Evolutionary conservation across 1,140 invertebrate species (phyloP).

Genomic region (Steinernema khuongi): DNA sequence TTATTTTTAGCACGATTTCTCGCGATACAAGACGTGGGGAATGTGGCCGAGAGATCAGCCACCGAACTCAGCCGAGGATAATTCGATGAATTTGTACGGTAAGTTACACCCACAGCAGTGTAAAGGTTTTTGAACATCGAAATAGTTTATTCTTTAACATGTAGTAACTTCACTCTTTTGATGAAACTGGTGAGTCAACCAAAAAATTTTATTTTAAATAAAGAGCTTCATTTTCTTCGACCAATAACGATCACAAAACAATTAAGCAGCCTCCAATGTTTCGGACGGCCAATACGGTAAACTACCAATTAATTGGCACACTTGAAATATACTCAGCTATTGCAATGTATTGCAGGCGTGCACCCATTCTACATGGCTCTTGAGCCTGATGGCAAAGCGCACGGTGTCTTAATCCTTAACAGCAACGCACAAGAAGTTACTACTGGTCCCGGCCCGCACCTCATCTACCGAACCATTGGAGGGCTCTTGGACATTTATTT

Average conservation of each 20-base stretch:
- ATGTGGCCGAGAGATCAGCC: slow-evolving; percentile 62
- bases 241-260: slow-evolving; percentile 21
- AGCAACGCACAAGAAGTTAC: slow-evolving; percentile 62
- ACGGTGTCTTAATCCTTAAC: slow-evolving; percentile 63
- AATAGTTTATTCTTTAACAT: too few relatives aligned
- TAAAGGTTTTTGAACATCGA: too few relatives aligned
- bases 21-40: slow-evolving; percentile 54
- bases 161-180: too few relatives aligned
- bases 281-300: too few relatives aligned
- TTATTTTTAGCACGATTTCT: slow-evolving; percentile 50
- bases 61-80: slow-evolving; percentile 49
- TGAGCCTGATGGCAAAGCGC: slow-evolving; percentile 62
- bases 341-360: slow-evolving; percentile 52
- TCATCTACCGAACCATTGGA: slow-evolving; percentile 55
- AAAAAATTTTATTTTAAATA: too few relatives aligned
- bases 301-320: too few relatives aligned
- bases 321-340: too few relatives aligned
- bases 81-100: slow-evolving; percentile 48
- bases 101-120: neutral
- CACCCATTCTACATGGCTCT: slow-evolving; percentile 65
- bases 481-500: slow-evolving; percentile 61
- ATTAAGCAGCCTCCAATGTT: too few relatives aligned
- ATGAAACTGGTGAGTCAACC: too few relatives aligned
- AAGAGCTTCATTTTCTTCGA: too few relatives aligned
- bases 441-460: slow-evolving; percentile 49